These are phyloP conservation scores for Drosophila demipolita DNA, from an alignment of 2,888 invertebrate genomes.

Conservation along the genomic window DNA sequence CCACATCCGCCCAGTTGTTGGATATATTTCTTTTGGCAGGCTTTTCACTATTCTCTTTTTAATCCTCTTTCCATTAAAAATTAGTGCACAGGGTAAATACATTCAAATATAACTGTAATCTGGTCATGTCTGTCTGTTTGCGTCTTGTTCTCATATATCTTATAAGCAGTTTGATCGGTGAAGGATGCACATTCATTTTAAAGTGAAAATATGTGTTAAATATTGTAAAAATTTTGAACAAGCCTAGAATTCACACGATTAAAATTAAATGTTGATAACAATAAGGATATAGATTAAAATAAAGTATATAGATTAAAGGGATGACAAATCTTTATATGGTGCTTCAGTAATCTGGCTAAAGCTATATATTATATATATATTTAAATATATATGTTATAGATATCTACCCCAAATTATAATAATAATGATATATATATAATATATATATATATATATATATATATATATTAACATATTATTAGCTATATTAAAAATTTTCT, in stretches of 20 bases:
- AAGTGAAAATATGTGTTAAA: background rate
- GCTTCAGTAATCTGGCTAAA: too few species aligned
- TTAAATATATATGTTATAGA: too few species aligned
- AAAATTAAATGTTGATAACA: background rate
- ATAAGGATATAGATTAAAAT: background rate
- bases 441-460: too few species aligned
- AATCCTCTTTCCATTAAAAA: background rate
- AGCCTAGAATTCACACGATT: too few species aligned
- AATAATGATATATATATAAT: too few species aligned
- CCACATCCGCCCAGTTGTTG: slow-evolving; percentile 33
- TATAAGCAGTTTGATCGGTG: background rate
- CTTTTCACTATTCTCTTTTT: background rate
- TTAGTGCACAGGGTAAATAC: background rate
- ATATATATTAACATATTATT: background rate
- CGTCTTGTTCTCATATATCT: background rate
- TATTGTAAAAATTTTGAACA: too few species aligned
- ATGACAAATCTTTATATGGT: background rate
- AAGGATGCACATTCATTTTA: background rate
- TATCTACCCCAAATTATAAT: too few species aligned
- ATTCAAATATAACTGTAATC: background rate
- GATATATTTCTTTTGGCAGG: slow-evolving; percentile 19
- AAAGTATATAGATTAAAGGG: background rate
- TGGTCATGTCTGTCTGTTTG: background rate
- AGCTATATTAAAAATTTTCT: background rate
- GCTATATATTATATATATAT: background rate